Conservation (phyloP, 2,113 vertebrate genomes). For the Catharus bicknelli region DNA sequence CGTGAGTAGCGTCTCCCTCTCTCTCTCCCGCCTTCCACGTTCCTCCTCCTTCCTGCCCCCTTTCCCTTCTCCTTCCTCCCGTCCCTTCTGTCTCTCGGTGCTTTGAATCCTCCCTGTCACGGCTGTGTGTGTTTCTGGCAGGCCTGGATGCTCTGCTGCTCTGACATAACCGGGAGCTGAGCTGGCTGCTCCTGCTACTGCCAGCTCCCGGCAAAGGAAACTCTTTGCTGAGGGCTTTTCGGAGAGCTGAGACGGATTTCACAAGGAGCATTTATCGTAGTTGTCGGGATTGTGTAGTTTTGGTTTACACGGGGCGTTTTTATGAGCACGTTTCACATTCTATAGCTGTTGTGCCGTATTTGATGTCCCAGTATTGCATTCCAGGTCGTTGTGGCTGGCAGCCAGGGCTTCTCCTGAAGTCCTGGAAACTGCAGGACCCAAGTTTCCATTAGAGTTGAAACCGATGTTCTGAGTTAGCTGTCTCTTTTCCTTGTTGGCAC, state of each 20-base stretch:
- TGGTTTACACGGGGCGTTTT: fast-evolving
- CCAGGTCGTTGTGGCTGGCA: neutral
- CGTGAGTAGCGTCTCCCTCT: constrained; percentile 72
- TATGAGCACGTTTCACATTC: neutral
- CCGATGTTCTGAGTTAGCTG: fast-evolving
- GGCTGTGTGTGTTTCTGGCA: neutral
- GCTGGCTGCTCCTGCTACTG: fast-evolving
- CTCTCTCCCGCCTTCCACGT: too few species aligned
- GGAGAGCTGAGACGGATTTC: fast-evolving
- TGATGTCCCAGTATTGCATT: neutral
- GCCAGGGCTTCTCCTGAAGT: neutral
- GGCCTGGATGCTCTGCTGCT: fast-evolving
- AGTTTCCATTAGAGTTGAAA: neutral
- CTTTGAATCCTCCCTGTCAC: fast-evolving
- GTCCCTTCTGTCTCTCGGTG: neutral
- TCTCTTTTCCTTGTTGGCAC: neutral
- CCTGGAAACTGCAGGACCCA: neutral
- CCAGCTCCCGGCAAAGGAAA: neutral
- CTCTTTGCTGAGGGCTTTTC: neutral
- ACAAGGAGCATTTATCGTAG: fast-evolving
- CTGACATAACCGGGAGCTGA: fast-evolving
- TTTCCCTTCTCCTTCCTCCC: neutral
- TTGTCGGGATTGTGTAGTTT: fast-evolving
- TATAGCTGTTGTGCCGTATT: fast-evolving
- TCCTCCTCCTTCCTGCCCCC: too few species aligned